Evolutionary conservation across 2,113 vertebrate genomes (phyloP).

Genomic region (Pycnonotus jocosus): DNA sequence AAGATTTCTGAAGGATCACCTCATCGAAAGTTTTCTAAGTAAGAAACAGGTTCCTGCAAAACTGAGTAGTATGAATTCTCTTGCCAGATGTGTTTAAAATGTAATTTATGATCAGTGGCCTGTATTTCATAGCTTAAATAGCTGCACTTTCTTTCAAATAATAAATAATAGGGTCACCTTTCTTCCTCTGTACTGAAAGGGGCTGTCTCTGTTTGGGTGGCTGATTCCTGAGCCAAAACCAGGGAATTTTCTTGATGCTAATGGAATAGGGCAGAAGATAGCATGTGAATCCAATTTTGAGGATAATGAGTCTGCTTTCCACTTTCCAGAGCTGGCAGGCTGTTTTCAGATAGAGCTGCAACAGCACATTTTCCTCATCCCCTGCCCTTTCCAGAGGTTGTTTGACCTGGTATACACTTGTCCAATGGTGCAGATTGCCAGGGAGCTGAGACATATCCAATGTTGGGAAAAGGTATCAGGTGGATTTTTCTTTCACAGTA

Average conservation of each 20-base stretch:
- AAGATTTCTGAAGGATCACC: background rate
- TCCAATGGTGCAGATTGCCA: background rate
- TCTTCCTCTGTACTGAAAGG: background rate
- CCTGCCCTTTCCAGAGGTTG: background rate
- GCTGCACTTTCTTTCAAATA: background rate
- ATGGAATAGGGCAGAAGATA: conserved; percentile 34
- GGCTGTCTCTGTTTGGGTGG: background rate
- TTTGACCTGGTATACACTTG: conserved; percentile 4
- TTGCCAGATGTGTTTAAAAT: conserved; percentile 27
- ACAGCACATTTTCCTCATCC: conserved; percentile 29
- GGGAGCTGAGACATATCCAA: background rate
- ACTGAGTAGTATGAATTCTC: background rate
- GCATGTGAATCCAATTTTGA: conserved; percentile 37
- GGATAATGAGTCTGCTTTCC: conserved; percentile 38
- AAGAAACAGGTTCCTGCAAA: conserved; percentile 25
- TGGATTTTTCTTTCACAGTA: background rate
- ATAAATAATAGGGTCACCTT: conserved; percentile 41
- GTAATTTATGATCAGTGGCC: conserved; percentile 2
- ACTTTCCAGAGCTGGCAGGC: conserved; percentile 7
- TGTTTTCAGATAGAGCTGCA: conserved; percentile 28
- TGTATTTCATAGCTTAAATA: conserved; percentile 48
- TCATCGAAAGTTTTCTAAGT: background rate
- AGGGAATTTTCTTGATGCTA: conserved; percentile 40
- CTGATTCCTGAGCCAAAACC: conserved; percentile 23
- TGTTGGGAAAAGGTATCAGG: background rate